Evolutionary conservation across 2,113 vertebrate genomes (phyloP).

Genomic region (Vidua chalybeata): DNA sequence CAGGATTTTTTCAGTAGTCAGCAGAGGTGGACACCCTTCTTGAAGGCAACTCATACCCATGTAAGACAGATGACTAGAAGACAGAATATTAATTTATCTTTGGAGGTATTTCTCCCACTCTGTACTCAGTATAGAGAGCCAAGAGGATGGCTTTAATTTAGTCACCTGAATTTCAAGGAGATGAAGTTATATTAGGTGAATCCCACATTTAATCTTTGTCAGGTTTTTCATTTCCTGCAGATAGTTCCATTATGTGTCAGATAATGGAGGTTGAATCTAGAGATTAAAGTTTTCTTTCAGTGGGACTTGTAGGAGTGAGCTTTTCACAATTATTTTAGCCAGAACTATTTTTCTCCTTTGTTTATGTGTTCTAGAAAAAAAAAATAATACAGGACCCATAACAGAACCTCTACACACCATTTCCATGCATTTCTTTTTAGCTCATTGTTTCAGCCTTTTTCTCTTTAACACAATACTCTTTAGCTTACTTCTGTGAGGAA

Average conservation of each 20-base stretch:
- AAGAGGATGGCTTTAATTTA: neutral
- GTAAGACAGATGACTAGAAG: neutral
- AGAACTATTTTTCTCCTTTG: neutral
- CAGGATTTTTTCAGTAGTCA: neutral
- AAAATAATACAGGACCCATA: neutral
- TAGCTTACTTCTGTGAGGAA: neutral
- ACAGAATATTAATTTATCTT: neutral
- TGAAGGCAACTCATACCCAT: neutral
- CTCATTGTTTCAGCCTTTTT: neutral
- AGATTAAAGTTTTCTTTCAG: neutral
- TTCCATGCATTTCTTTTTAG: neutral
- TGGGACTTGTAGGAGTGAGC: neutral
- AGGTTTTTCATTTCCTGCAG: neutral
- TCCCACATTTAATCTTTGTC: neutral
- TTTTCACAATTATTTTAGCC: neutral
- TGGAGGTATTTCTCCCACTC: neutral
- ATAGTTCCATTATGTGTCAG: neutral
- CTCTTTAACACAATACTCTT: neutral
- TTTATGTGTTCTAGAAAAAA: neutral
- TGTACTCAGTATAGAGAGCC: neutral
- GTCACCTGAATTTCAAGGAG: neutral
- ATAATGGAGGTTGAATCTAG: neutral
- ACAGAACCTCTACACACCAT: neutral
- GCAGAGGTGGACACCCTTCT: neutral
- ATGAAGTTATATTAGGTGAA: neutral